Conservation (phyloP, 2,797 vertebrate genomes). For the Falco peregrinus region DNA sequence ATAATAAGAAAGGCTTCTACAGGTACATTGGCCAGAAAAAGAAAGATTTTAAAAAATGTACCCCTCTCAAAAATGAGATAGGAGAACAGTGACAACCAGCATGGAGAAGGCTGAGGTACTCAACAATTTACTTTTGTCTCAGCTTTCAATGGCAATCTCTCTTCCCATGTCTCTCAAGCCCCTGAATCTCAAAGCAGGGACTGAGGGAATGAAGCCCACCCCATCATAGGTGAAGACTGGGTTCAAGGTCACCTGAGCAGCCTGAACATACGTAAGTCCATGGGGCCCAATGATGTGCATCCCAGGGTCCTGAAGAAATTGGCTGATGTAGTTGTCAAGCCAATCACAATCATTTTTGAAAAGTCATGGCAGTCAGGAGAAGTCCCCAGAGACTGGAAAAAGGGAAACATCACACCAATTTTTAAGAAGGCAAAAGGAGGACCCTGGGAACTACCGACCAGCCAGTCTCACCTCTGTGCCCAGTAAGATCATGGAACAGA, state of each 20-base stretch:
- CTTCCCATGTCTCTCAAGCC: not conserved
- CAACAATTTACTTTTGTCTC: not conserved
- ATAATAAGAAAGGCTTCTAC: not conserved
- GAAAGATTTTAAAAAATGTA: not conserved
- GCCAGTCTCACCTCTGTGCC: too few species aligned
- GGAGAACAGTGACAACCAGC: not conserved
- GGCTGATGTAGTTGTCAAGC: not conserved
- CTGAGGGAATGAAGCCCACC: not conserved
- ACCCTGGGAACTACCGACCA: not conserved
- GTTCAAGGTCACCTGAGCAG: not conserved
- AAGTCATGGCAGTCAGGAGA: not conserved
- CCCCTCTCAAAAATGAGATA: not conserved
- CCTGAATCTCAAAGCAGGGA: not conserved
- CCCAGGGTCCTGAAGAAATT: not conserved
- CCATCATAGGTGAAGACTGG: rapidly evolving
- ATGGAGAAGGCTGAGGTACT: not conserved
- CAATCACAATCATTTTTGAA: not conserved
- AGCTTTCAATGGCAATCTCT: not conserved
- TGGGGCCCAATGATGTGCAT: not conserved
- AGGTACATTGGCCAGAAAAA: not conserved
- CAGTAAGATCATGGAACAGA: too few species aligned
- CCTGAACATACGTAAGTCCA: not conserved
- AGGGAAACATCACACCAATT: not conserved
- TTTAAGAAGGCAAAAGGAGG: not conserved
- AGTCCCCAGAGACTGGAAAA: not conserved